These are phyloP conservation scores for Amphipyra tragopoginis DNA, from an alignment of 2,888 invertebrate species.

Conservation along the genomic window DNA sequence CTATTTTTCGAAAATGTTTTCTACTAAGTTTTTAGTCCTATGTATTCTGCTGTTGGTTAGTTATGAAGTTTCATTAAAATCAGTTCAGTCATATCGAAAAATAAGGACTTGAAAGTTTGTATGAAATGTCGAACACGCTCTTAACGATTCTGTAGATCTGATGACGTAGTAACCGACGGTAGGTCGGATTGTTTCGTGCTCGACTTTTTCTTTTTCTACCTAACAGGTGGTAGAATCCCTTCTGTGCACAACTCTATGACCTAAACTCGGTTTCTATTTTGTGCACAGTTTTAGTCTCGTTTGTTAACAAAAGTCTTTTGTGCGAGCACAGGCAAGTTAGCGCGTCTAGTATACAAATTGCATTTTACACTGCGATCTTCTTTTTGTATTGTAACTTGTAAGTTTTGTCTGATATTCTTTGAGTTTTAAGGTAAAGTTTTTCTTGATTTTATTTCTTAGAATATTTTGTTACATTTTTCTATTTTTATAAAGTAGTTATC, in stretches of 20 bases:
- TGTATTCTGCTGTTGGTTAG: no score
- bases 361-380: constrained; percentile 37
- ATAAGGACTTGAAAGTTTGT: no score
- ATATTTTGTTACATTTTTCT: no score
- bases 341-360: constrained; percentile 54
- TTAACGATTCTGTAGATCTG: no score
- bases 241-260: constrained; percentile 58
- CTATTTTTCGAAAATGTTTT: no score
- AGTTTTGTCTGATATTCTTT: constrained; percentile 13
- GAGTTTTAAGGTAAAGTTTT: background rate
- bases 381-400: constrained; percentile 26
- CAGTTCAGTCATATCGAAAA: no score
- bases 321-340: constrained; percentile 60
- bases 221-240: background rate
- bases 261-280: constrained; percentile 62
- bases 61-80: no score
- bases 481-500: no score
- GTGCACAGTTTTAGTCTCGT: constrained; percentile 66
- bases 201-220: background rate
- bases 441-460: background rate
- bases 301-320: constrained; percentile 72
- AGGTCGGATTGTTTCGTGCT: no score
- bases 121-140: no score
- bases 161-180: no score
- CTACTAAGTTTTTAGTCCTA: no score